Percentiles rank a stretch among this genome's conserved stretches.
Conservation (phyloP, 1,140 invertebrate species). For the Diuraphis noxia region DNA sequence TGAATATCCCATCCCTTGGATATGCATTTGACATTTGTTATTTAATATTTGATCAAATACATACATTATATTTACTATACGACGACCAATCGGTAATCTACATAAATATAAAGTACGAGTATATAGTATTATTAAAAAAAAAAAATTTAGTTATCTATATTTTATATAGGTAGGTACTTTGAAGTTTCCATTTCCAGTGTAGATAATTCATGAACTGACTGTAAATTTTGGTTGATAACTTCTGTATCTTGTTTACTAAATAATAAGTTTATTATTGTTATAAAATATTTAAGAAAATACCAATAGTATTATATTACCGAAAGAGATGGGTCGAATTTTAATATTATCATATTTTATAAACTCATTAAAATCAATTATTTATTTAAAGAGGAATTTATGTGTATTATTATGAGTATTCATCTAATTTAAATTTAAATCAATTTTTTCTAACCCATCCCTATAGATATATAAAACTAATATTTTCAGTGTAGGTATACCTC, state of each 20-base stretch:
- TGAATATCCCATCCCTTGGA: too few species aligned
- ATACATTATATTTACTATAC: background rate
- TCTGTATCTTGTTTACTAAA: background rate
- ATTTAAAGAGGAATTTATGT: too few species aligned
- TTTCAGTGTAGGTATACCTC: too few species aligned
- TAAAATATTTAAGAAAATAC: background rate
- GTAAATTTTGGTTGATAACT: background rate
- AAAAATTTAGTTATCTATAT: too few species aligned
- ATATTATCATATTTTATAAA: too few species aligned
- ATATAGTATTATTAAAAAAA: too few species aligned
- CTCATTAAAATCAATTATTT: too few species aligned
- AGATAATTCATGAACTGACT: background rate
- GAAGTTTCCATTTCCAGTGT: background rate
- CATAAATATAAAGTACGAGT: background rate
- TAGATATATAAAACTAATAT: too few species aligned
- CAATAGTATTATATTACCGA: background rate
- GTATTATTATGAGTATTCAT: too few species aligned
- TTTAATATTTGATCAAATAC: constrained; percentile 9
- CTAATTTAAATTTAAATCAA: too few species aligned
- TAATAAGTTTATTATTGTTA: background rate
- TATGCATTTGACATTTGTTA: background rate
- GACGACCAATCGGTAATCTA: background rate
- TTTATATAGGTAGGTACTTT: background rate
- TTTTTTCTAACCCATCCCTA: too few species aligned
- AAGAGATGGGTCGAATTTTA: too few species aligned